A percentile compares a stretch with the other conserved stretches of the same genome.
These are phyloP conservation scores for Caenorhabditis sp. DNA, from an alignment of 2,888 invertebrate species.

Conservation along the genomic window DNA sequence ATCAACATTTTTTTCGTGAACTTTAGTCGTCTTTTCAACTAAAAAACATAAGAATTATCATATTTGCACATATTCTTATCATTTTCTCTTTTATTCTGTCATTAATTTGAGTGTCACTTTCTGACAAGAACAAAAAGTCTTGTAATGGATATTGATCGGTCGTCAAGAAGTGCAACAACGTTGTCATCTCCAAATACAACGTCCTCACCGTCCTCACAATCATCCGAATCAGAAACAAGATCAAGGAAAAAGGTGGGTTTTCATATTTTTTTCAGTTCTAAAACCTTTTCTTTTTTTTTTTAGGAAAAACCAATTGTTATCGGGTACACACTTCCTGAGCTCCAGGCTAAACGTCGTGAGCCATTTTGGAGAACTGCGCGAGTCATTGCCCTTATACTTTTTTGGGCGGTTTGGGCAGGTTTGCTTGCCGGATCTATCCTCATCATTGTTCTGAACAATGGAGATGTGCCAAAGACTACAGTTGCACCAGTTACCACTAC, in stretches of 20 bases:
- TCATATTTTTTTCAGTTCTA: neutral
- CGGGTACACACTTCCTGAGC: constrained; percentile 25
- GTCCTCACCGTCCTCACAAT: constrained; percentile 5
- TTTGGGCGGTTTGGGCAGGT: constrained; percentile 47
- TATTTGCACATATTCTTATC: constrained; percentile 33
- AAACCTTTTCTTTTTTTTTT: neutral
- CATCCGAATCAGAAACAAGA: constrained; percentile 5
- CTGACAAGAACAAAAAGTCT: neutral
- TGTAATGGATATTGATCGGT: no score
- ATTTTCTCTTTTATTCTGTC: neutral
- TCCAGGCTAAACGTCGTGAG: constrained; percentile 27
- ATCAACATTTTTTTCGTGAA: neutral
- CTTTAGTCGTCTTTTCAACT: neutral
- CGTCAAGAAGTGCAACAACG: neutral
- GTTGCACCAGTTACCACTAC: neutral
- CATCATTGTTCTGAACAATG: constrained; percentile 48
- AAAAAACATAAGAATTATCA: neutral
- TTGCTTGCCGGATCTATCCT: constrained; percentile 45
- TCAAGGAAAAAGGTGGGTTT: constrained; percentile 14
- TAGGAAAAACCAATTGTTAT: constrained; percentile 10
- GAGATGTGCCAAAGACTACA: constrained; percentile 28
- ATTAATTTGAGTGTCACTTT: neutral
- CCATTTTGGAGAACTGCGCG: constrained; percentile 15
- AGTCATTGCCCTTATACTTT: constrained; percentile 28
- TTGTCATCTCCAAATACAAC: constrained; percentile 4